phyloP scores from a whole-genome alignment of 2,113 vertebrate species.

The Nicator chloris region DNA sequence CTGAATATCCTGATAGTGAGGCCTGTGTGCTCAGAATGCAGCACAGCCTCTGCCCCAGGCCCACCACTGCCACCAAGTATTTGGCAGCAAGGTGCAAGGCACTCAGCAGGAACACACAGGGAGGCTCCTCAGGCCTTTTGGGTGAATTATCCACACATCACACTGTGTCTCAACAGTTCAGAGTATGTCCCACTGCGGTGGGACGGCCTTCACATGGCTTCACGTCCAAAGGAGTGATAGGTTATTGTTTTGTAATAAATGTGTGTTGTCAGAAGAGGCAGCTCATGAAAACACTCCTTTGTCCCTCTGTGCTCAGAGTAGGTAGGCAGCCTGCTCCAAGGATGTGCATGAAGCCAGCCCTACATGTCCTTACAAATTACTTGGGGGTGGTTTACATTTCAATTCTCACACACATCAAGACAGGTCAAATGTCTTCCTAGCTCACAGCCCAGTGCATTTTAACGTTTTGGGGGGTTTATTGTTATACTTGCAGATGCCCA shows the following conservation, averaged over 20 bases:
- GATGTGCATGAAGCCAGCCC: background rate
- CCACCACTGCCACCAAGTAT: accelerated
- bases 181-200: background rate
- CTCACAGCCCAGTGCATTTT: background rate
- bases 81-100: background rate
- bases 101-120: accelerated
- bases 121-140: background rate
- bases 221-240: background rate
- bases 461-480: background rate
- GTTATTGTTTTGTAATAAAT: background rate
- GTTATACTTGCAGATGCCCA: background rate
- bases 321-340: background rate
- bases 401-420: background rate
- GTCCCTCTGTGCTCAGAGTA: background rate
- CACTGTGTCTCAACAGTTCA: accelerated
- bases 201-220: background rate
- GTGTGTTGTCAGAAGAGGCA: background rate
- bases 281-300: background rate
- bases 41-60: background rate
- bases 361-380: background rate
- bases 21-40: background rate
- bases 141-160: background rate
- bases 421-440: background rate
- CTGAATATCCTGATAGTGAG: background rate
- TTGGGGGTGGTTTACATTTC: background rate